Percentiles rank a stretch among this genome's conserved stretches.
phyloP scores from a whole-genome alignment of 2,113 vertebrate genomes.

The Sialia sialis region DNA sequence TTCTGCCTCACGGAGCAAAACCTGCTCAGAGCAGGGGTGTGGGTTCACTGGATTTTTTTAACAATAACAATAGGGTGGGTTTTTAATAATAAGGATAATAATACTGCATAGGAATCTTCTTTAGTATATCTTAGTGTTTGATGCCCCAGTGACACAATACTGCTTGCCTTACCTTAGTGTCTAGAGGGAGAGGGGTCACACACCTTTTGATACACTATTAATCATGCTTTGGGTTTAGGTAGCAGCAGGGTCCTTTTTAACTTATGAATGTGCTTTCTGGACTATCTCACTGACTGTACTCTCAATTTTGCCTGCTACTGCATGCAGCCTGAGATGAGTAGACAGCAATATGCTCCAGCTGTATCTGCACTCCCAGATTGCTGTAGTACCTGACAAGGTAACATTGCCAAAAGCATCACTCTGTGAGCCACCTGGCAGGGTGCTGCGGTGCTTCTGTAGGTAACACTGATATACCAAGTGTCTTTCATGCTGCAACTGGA shows the following conservation, averaged over 20 bases:
- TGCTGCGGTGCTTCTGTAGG: slow-evolving; percentile 8
- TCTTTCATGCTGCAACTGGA: not conserved
- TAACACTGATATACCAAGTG: not conserved
- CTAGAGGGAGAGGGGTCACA: slow-evolving; percentile 39
- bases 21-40: not conserved
- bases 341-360: slow-evolving; percentile 11
- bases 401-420: not conserved
- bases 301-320: slow-evolving; percentile 58
- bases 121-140: slow-evolving; percentile 26
- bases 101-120: slow-evolving; percentile 12
- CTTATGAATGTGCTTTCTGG: slow-evolving; percentile 46
- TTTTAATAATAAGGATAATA: slow-evolving; percentile 1
- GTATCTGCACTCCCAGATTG: slow-evolving; percentile 41
- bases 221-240: slow-evolving; percentile 36
- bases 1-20: not conserved
- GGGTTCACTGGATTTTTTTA: not conserved
- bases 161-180: slow-evolving; percentile 60
- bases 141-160: slow-evolving; percentile 58
- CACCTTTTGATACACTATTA: slow-evolving; percentile 46
- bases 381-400: slow-evolving; percentile 21
- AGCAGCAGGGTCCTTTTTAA: slow-evolving; percentile 16
- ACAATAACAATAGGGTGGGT: not conserved
- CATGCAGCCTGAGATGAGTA: slow-evolving; percentile 58
- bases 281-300: slow-evolving; percentile 34
- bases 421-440: not conserved